Evolutionary conservation across 1,140 invertebrate genomes (phyloP), one percentile per base, ranked within the genome.

Genomic region (Polypedilum vanderplanki): DNA sequence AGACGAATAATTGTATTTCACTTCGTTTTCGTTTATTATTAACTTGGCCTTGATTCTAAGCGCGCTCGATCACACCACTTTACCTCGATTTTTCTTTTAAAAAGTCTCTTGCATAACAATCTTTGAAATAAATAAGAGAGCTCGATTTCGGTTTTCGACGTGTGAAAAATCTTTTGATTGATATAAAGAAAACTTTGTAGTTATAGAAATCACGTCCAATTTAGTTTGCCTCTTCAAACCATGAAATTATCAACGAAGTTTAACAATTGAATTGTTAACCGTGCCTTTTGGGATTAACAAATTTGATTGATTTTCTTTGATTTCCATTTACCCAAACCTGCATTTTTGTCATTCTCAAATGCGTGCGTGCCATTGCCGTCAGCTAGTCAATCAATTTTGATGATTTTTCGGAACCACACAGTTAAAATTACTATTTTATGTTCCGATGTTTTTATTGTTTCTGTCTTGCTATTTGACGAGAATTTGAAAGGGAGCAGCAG

Each of bases 161-260:
- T 57, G 46, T 57, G 46, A 57, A 57, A 57, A 57, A 57, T 57
- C 46, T 57, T 15, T 1, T 15, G 46, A 57, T 57, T 57, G 46
- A 33, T 33, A 33, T 5, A 33, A 57, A 57, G 46, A 57, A 12
- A 57, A n/a, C 46, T 33, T 33, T 33, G 24, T 33, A 3, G 24
- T 33, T 33, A 57, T 3, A 46, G 15, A 57, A 57, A 57, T 57
- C 46, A 57, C 46, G 46, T 57, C n/a, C 12, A 15, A 15, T 12
- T 57, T 57, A 15, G n/a, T 57, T 57, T 15, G 46, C 24, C 24
- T 33, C 24, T 33, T 33, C 24, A 33, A 57, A n/a, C 12, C 46
- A 57, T 57, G 46, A 57, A 57, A 57, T 57, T 57, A 57, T 57
- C 46, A 57, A 57, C 46, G 12, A 57, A n/a, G 12, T 57, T 57